Base-by-base conservation (phyloP, 2,888 invertebrate genomes). In the Saturnia japonica region DNA sequence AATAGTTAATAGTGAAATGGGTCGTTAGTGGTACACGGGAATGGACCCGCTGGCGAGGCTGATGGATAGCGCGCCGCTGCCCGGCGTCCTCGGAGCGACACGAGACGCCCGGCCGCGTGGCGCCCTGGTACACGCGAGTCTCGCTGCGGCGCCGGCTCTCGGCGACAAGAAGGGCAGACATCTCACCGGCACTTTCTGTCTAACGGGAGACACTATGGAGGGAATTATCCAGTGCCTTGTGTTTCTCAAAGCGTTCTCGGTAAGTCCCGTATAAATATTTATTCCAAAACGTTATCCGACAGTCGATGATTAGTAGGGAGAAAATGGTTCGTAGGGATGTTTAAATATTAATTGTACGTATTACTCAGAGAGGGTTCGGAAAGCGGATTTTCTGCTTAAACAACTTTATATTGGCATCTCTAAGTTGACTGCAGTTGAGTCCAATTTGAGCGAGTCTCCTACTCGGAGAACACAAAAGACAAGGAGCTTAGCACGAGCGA, bases 161-260 rank as follows among this genome's bases (percentile, higher is more conserved):
- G 91, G 91, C 1, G 94, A 93, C 82, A 96, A 97, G 83, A 96
- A 97, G 86, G 97, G 97, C 77, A 95, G 97, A 76, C 97, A 97
- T 86, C 95, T 98, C 75, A 97, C 97, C 25, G 98, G 98, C 80
- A 97, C 97, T 70, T 98, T 98, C 93, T 97, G 97, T 85, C 95
- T 98, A 73, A 97, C 97, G 67, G 98, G 98, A 70, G 98, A 98
- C 91, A 98, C 98, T 73, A 98, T 98, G 97, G 98, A 98, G 88
- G 98, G 97, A 80, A 98, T 98, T 86, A 97, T 98, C 87, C 98
- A 98, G 94, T 98, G 98, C 89, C 95, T 98, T 83, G 98, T 98
- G 82, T 98, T 98, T 94, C 96, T 98, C 86, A 98, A 98, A 92
- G 98, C 98, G 60, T 98, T 98, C 90, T 97, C 97, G 97, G 98